Base-by-base conservation (phyloP, 2,113 vertebrate species). In the Anoura caudifer region DNA sequence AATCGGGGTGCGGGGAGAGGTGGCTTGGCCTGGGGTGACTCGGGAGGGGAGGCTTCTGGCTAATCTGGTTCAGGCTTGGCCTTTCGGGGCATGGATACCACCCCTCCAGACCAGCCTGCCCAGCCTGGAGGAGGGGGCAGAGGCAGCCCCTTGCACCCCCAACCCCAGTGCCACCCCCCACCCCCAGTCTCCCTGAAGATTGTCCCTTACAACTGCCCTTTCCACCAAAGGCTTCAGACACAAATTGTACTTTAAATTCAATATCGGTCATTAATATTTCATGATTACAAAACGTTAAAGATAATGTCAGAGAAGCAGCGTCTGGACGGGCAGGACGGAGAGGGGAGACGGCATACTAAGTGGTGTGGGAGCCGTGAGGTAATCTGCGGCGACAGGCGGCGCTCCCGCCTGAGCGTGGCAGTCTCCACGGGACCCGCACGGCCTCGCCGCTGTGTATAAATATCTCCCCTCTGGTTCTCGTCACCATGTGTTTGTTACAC, bases 261-360 rank as follows among this genome's bases (percentile, higher is more conserved):
- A 97, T 98, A 98, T 98, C 93, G 97, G 98, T 98, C 98, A 98
- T 99, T 99, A 98, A 99, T 98, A 98, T 98, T 99, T 98, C 98
- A 98, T 98, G 98, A 98, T 98, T 98, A 98, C 98, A 99, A 98
- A 99, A 98, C 98, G 98, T 97, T 98, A 97, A 97, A 98, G 98
- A 98, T 98, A 98, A 98, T 98, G 98, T 98, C 98, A 98, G 98
- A 97, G 98, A 97, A 98, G 97, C 97, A 97, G 98, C 31, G 97
- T 97, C 98, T 97, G 98, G 98, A 97, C 96, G 97, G 98, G 96
- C 97, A 98, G 98, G 98, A 98, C 0, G 92, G 4, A 79, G 98
- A 43, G 97, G 96, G 96, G 96, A 96, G 97, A 95, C 90, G 36
- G 97, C 97, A 96, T 87, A 36, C 98, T 96, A 97, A 98, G 98